A percentile compares a stretch with the other conserved stretches of the same genome.
phyloP scores from a whole-genome alignment of 2,888 invertebrate genomes.

The Exocentrus adspersus region DNA sequence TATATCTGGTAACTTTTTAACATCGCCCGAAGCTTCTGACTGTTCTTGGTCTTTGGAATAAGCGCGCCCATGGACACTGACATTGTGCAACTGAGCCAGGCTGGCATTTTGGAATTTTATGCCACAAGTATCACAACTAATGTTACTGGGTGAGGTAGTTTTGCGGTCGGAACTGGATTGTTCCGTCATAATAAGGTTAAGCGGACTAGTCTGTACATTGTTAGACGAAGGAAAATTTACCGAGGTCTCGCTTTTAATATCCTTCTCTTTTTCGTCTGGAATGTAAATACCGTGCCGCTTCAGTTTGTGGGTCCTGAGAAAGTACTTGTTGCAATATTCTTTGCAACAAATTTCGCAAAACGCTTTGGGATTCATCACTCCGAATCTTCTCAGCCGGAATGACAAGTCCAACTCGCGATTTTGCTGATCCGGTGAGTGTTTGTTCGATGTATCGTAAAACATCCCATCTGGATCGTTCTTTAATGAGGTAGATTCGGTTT shows the following conservation, averaged over 20 bases:
- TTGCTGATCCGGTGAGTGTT: constrained; percentile 59
- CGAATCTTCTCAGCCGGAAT: constrained; percentile 79
- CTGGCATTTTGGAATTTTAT: constrained; percentile 66
- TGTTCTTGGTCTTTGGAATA: constrained; percentile 47
- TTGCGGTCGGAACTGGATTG: constrained; percentile 68
- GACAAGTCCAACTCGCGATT: constrained; percentile 77
- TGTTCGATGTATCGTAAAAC: constrained; percentile 56
- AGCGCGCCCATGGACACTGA: constrained; percentile 58
- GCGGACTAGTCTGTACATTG: constrained; percentile 77
- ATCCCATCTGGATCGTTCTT: constrained; percentile 58
- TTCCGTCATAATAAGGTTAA: constrained; percentile 80
- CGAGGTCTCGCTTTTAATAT: constrained; percentile 60
- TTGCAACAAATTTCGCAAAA: constrained; percentile 94
- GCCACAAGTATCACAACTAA: constrained; percentile 66
- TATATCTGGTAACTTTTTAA: constrained; percentile 34
- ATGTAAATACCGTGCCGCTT: constrained; percentile 88
- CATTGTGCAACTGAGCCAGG: constrained; percentile 61
- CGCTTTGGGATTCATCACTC: constrained; percentile 87
- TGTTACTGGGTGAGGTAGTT: constrained; percentile 63
- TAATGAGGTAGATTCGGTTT: constrained; percentile 59
- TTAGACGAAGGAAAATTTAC: constrained; percentile 49
- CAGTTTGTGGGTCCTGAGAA: constrained; percentile 90
- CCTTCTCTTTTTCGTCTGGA: constrained; percentile 68
- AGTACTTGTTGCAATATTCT: constrained; percentile 94
- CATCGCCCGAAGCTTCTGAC: constrained; percentile 48